Evolutionary conservation across 1,140 invertebrate species (phyloP), one percentile per base, ranked within the genome.

Genomic region (Meloidogyne hapla): DNA sequence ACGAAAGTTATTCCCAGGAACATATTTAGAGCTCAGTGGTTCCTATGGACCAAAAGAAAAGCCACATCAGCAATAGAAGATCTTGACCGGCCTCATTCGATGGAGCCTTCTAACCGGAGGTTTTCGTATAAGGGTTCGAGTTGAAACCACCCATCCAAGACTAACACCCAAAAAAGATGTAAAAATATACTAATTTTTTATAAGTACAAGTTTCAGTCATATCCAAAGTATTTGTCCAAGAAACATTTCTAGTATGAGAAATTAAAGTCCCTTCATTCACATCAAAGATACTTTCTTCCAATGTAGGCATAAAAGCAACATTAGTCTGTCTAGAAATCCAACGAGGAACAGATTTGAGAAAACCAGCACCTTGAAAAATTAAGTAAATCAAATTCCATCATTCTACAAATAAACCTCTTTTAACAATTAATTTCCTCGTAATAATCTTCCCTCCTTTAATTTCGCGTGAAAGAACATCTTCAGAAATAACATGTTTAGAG

Each of bases 401-500:
- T n/a, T n/a, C n/a, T n/a, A n/a, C n/a, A 40, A 77, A 23, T 6
- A 18, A 45, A 87, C 85, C 83, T 77, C 85, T 79, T 69, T 86
- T 86, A 10, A 86, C 85, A 61, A 86, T 80, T 18, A 86, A 67
- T 66, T 87, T 87, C 45, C 79, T 83, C 1, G 85, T 86, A 9
- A 80, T 65, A 72, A 86, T 86, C 12, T 65, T 71, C 63, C 83
- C 78, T 26, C 80, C 74, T 28, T 78, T 82, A 66, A 86, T 80
- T 77, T 83, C 69, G 10, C 85, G 71, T 66, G 81, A 84, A 12
- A 86, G 26, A n/a, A 86, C 85, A 76, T 86, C 85, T 70, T 86
- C 85, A 15, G 82, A 83, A 4, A 86, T 42, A 9, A 87, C 82
- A 71, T 86, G 85, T 56, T 86, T 86, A 8, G 85, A 84, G 71